phyloP scores from a whole-genome alignment of 2,797 vertebrate species.

The Nyctalus aviator region DNA sequence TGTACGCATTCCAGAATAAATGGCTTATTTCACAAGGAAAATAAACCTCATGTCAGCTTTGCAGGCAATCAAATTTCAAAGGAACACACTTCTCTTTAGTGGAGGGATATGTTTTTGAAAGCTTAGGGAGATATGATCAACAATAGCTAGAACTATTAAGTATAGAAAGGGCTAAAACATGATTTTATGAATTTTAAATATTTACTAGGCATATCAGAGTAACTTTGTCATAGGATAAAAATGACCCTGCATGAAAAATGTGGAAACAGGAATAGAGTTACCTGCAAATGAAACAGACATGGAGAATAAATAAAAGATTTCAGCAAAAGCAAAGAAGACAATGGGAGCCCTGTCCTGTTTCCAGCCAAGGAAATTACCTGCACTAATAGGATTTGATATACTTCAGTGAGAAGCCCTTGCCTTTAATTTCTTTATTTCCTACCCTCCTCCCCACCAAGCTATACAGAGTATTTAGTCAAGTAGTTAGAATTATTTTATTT shows the following conservation, averaged over 20 bases:
- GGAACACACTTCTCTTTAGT: background rate
- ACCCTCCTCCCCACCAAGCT: conserved; percentile 45
- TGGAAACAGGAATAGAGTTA: conserved; percentile 63
- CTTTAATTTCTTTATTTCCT: conserved; percentile 68
- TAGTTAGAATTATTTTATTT: background rate
- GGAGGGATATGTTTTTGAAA: background rate
- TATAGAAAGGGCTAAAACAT: conserved; percentile 1
- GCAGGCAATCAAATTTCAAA: conserved; percentile 73
- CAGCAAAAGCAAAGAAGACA: conserved; percentile 17
- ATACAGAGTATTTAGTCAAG: conserved; percentile 56
- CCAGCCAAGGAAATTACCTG: conserved; percentile 81
- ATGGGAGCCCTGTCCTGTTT: conserved; percentile 75
- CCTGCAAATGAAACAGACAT: conserved; percentile 69
- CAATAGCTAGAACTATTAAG: background rate
- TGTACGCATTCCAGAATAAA: conserved; percentile 57
- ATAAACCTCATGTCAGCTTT: conserved; percentile 9
- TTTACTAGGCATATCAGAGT: background rate
- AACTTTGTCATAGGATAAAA: conserved; percentile 37
- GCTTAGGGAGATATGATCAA: background rate
- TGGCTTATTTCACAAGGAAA: conserved; percentile 11
- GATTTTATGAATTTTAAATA: background rate
- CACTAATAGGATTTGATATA: conserved; percentile 86
- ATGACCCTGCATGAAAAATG: background rate
- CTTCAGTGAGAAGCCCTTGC: conserved; percentile 73
- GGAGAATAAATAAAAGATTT: conserved; percentile 55